Base-by-base conservation (phyloP, 2,797 vertebrate genomes). In the Mormyrus proboscirostris region DNA sequence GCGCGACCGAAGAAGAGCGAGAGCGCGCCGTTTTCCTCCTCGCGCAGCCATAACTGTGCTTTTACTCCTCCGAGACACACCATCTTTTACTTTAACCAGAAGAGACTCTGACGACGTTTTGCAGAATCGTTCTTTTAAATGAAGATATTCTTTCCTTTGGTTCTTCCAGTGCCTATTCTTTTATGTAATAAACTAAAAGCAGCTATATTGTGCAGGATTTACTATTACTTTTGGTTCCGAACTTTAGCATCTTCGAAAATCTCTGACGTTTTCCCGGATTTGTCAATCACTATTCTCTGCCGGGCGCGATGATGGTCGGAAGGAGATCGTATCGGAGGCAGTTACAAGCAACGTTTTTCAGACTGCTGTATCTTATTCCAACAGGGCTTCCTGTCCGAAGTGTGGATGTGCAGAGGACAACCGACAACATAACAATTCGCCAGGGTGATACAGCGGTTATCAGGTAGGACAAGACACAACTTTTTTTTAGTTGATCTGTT, bases 401-500 rank as follows among this genome's bases (percentile, higher is more conserved):
- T 95, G 98, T 98, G 97, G 98, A 99, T 96, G 98, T 98, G 96
- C 98, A 97, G 96, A 97, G 97, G 93, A 96, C 97, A 93, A 99
- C 98, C 89, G 98, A 99, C 96, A 99, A 99, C 97, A 99, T 99
- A 96, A 99, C 98, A 93, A 98, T 99, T 95, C 97, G 98, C 92
- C 98, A 99, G 96, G 98, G 98, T 92, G 98, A 99, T 95, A 99
- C 98, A 49, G 98, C 98, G 92, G 96, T 99, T 86, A 98, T 99
- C 96, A 98, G 98, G 98, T 99, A 98, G 95, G 97, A 95, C 59
- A 90, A 90, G 0, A 29, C 82, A 84, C 82, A 84, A 84, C 82
- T 84, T 51, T 50, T 84, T 69, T 69, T 73, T 73, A 73, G 76
- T 82, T 47, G 38, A 82, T 41, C 41, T 82, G 76, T 47, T 82